Conservation (phyloP, 2,888 invertebrate species). For the Aphodius sticticus region DNA sequence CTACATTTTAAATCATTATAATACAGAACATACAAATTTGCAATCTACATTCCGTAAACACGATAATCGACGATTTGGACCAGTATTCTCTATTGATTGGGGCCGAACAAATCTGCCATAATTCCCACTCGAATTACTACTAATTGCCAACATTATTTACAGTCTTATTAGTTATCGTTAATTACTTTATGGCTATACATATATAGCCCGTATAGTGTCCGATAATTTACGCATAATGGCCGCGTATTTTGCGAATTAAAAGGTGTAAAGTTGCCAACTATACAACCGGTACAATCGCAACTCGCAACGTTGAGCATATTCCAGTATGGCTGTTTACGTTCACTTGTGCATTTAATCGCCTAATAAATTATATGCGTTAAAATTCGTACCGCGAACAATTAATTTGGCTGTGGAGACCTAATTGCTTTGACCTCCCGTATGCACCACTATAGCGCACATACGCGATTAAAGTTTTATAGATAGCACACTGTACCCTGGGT, state of each 20-base stretch:
- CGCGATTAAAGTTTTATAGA: neutral
- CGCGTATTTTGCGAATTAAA: neutral
- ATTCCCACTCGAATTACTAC: neutral
- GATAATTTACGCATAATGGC: neutral
- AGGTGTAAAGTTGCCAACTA: neutral
- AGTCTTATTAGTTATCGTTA: neutral
- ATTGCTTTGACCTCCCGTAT: neutral
- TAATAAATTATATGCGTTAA: constrained; percentile 4
- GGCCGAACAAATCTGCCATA: neutral
- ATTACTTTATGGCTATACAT: neutral
- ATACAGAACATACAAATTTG: neutral
- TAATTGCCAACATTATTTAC: neutral
- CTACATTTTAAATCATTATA: neutral
- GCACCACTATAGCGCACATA: neutral
- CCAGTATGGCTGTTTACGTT: neutral
- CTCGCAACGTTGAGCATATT: neutral
- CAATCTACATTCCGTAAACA: neutral
- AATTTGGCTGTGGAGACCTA: neutral
- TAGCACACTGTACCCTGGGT: neutral
- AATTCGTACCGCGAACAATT: neutral
- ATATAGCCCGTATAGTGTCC: neutral
- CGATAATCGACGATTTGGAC: neutral
- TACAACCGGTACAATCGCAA: neutral
- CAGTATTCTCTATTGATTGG: neutral
- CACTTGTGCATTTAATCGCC: neutral